These are phyloP conservation scores for Cheilosia variabilis DNA, from an alignment of 2,888 invertebrate genomes.

Conservation along the genomic window DNA sequence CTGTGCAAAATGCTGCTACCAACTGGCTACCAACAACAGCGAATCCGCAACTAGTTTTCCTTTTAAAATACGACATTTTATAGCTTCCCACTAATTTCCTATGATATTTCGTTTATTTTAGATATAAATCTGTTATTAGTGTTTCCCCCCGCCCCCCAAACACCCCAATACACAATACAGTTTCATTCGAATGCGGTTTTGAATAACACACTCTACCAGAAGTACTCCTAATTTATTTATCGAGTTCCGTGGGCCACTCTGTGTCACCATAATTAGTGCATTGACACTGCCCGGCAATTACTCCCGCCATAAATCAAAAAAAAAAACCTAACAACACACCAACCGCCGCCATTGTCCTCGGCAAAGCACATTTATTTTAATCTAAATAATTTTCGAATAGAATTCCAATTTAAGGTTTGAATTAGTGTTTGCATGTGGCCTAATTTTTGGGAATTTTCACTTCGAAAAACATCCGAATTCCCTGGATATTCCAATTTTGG, in stretches of 20 bases:
- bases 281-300: not conserved
- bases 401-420: constrained; percentile 24
- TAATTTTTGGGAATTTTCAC: not conserved
- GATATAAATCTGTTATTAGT: too few species aligned
- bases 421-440: constrained; percentile 6
- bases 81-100: too few species aligned
- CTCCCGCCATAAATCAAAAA: not conserved
- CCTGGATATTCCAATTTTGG: constrained; percentile 24
- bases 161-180: too few species aligned
- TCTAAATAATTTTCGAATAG: constrained; percentile 17
- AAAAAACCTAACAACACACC: not conserved
- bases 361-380: constrained; percentile 20
- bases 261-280: not conserved
- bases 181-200: too few species aligned
- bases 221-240: not conserved
- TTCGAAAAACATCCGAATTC: constrained; percentile 27
- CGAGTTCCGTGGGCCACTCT: not conserved
- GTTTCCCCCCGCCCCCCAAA: too few species aligned
- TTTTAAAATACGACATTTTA: too few species aligned
- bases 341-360: too few species aligned
- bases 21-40: too few species aligned
- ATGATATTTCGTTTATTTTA: too few species aligned
- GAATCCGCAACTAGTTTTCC: too few species aligned
- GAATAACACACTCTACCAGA: not conserved
- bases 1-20: too few species aligned